phyloP scores from a whole-genome alignment of 1,140 invertebrate genomes.

The Octopus bimaculoides region DNA sequence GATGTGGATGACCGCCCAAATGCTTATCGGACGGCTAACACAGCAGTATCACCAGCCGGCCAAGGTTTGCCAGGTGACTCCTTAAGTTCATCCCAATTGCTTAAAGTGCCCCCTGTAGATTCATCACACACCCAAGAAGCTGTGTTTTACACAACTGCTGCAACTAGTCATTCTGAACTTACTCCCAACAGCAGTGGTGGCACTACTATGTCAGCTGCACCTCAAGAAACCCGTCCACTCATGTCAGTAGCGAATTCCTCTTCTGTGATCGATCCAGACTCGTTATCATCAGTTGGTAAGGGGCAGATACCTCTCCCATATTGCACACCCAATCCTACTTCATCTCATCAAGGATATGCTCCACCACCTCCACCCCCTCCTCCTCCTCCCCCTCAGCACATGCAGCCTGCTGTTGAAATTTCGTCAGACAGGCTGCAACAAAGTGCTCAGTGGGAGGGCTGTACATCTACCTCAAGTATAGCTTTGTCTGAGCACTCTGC shows the following conservation, averaged over 20 bases:
- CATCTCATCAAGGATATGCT: conserved; percentile 15
- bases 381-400: conserved; percentile 10
- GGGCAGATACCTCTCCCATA: conserved; percentile 24
- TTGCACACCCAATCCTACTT: conserved; percentile 23
- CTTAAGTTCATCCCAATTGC: conserved; percentile 9
- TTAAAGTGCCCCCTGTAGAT: conserved; percentile 10
- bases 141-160: conserved; percentile 21
- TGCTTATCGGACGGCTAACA: conserved; percentile 14
- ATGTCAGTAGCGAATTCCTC: background rate
- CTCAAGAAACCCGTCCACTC: background rate
- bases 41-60: conserved; percentile 12
- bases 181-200: conserved; percentile 18
- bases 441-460: background rate
- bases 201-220: conserved; percentile 13
- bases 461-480: conserved; percentile 9
- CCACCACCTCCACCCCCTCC: conserved; percentile 18
- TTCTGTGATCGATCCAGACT: background rate
- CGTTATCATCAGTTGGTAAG: conserved; percentile 3
- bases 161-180: conserved; percentile 17
- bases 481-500: conserved; percentile 8
- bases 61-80: background rate
- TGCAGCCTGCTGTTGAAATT: background rate
- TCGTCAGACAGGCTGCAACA: background rate
- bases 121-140: conserved; percentile 9
- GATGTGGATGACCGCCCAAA: background rate